Evolutionary conservation across 2,888 invertebrate genomes (phyloP).

Genomic region (Meandrusa payeni): DNA sequence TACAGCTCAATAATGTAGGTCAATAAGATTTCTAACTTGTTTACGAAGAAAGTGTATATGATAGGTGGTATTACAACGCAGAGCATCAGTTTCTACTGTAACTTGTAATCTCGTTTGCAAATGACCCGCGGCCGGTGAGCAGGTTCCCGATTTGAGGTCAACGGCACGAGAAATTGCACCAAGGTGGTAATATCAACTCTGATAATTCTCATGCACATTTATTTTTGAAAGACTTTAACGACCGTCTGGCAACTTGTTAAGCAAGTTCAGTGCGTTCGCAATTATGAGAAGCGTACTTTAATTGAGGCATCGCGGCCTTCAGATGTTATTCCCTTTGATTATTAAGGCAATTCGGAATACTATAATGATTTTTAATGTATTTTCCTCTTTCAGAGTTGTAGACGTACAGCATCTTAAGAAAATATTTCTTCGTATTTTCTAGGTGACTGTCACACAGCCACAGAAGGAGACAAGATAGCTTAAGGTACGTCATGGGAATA

Average conservation of each 20-base stretch:
- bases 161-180: constrained; percentile 56
- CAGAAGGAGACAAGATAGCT: too few species aligned
- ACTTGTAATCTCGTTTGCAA: constrained; percentile 53
- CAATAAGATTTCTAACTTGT: constrained; percentile 26
- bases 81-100: constrained; percentile 39
- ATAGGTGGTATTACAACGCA: constrained; percentile 38
- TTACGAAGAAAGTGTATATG: constrained; percentile 36
- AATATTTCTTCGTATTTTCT: too few species aligned
- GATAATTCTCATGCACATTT: constrained; percentile 21
- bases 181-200: constrained; percentile 33
- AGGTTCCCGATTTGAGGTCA: constrained; percentile 58
- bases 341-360: too few species aligned
- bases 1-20: constrained; percentile 3
- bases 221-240: constrained; percentile 23
- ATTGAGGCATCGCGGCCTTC: constrained; percentile 11
- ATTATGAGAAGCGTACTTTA: constrained; percentile 19
- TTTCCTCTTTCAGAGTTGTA: too few species aligned
- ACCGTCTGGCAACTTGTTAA: constrained; percentile 23
- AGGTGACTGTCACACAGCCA: too few species aligned
- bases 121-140: constrained; percentile 53
- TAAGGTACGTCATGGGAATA: too few species aligned
- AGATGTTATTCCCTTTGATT: too few species aligned
- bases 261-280: constrained; percentile 19
- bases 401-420: too few species aligned
- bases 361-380: too few species aligned